A percentile compares a stretch with the other conserved stretches of the same genome.
These are phyloP conservation scores for Drosophila austrosaltans DNA, from an alignment of 2,888 invertebrate species.

Conservation along the genomic window DNA sequence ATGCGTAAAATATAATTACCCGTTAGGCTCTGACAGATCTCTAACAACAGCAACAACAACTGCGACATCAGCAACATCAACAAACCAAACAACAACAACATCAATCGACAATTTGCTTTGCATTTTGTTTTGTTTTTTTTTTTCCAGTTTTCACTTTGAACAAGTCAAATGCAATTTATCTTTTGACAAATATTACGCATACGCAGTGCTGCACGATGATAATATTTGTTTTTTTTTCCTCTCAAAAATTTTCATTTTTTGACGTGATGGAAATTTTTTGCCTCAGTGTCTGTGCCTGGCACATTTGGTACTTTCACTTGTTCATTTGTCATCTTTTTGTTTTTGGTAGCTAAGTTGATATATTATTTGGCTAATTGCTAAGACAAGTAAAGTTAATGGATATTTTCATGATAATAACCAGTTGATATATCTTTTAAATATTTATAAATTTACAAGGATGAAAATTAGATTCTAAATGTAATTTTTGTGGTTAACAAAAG, in stretches of 20 bases:
- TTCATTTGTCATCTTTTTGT: not conserved
- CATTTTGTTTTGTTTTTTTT: not conserved
- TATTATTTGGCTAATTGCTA: not conserved
- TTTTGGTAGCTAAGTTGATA: slow-evolving; percentile 1
- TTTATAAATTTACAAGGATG: not conserved
- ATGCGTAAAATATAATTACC: slow-evolving; percentile 50
- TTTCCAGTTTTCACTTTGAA: slow-evolving; percentile 15
- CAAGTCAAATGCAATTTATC: slow-evolving; percentile 27
- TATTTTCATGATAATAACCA: not conserved
- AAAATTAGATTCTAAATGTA: too few relatives aligned
- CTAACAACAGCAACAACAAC: slow-evolving; percentile 2
- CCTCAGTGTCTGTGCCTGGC: not conserved
- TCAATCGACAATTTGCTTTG: slow-evolving; percentile 2
- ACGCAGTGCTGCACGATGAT: slow-evolving; percentile 60
- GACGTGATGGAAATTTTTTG: slow-evolving; percentile 11
- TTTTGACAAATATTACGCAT: slow-evolving; percentile 72
- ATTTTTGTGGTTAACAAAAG: too few relatives aligned
- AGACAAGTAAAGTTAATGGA: not conserved
- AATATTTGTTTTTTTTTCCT: not conserved
- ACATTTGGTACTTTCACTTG: slow-evolving; percentile 8
- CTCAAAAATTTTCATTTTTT: slow-evolving; percentile 8
- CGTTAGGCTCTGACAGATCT: slow-evolving; percentile 41
- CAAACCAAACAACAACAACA: not conserved
- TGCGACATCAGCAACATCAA: not conserved
- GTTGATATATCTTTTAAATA: not conserved